Conservation (phyloP, 2,797 vertebrate species). For the Rhabdomys pumilio region DNA sequence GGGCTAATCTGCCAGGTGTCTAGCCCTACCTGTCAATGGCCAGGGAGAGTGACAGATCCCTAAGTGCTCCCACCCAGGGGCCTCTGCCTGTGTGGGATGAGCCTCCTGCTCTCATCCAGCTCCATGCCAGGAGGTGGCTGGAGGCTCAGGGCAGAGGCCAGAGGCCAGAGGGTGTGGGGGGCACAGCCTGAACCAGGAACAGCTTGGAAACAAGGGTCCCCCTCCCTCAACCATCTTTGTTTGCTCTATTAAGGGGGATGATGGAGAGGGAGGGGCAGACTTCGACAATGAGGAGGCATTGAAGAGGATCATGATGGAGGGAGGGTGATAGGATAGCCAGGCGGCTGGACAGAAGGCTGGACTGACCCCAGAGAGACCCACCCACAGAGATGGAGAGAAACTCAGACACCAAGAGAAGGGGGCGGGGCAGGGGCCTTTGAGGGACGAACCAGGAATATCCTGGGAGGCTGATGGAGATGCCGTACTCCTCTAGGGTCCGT, state of each 20-base stretch:
- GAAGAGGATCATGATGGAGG: not conserved
- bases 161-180: conserved; percentile 51
- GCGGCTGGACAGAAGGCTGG: not conserved
- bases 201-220: conserved; percentile 17
- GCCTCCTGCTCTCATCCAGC: not conserved
- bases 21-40: not conserved
- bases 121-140: not conserved
- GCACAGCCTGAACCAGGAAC: not conserved
- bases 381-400: conserved; percentile 51
- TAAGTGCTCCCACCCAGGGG: not conserved
- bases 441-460: not conserved
- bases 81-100: not conserved
- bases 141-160: conserved; percentile 23
- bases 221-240: conserved; percentile 73
- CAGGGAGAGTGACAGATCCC: not conserved
- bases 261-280: not conserved
- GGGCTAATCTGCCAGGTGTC: not conserved
- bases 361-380: conserved; percentile 18
- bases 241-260: conserved; percentile 3
- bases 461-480: not conserved
- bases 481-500: not conserved
- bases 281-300: not conserved
- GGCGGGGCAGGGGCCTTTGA: conserved; percentile 23
- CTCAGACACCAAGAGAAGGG: conserved; percentile 39
- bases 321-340: not conserved